Base-by-base conservation (phyloP, 1,140 invertebrate species). In the Nasonia longicornis region DNA sequence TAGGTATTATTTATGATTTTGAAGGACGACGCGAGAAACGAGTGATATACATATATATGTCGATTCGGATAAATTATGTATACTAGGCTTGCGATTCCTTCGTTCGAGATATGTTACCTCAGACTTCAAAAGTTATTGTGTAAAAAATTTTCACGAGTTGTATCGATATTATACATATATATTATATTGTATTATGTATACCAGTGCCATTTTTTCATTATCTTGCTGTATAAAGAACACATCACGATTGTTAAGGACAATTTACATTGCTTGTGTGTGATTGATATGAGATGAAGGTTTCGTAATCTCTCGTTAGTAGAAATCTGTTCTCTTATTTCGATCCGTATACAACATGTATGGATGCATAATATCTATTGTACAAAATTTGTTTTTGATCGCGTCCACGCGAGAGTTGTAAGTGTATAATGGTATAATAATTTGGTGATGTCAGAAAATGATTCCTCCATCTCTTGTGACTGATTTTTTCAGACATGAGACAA, bases 191-290 rank as follows among this genome's bases (percentile, higher is more conserved):
- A 45, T 78, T 58, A 71, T 16, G 58, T 72, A 20, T 73, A 73
- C 70, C 66, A 81, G 79, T 83, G 82, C 82, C 82, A 83, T 83
- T 83, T 77, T 26, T 72, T 35, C 31, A 42, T 42, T 10, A 8
- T 42, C 3, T 76, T 66, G 38, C 22, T 42, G 35, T n/a, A 35
- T 35, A 67, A 67, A 16, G 20, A 76, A 52, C 69, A n/a, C 42
- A 35, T 70, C 42, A 81, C 14, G 2, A 45, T 75, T 75, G 22
- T 38, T 29, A 26, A 26, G 20, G 22, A 38, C 38, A 35, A 3
- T 20, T 29, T 7, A 69, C 3, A 58, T 52, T 58, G 42, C 8
- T 31, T 26, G 2, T 38, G 29, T 22, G 10, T 22, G 22, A 35
- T 35, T 3, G 26, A 26, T 26, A 26, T 26, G 26, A 26, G 31